Percentiles rank a stretch among this genome's conserved stretches.
Conservation (phyloP, 2,113 vertebrate species). For the Corvus cornix region DNA sequence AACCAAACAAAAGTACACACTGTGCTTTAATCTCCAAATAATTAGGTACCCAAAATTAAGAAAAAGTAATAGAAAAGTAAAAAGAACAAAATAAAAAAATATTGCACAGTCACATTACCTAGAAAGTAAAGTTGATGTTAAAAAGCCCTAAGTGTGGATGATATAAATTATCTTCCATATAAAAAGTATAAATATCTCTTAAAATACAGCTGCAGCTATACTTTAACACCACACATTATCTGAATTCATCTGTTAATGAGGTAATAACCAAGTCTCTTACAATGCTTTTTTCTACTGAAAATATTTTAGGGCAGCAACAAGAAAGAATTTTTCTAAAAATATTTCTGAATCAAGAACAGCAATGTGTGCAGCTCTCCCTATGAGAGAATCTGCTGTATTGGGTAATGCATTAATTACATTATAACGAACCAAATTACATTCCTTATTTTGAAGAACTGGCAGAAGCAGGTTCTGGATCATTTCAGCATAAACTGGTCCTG, state of each 20-base stretch:
- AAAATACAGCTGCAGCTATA: constrained; percentile 82
- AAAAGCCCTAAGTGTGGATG: constrained; percentile 78
- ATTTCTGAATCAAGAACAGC: constrained; percentile 99
- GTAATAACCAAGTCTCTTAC: constrained; percentile 83
- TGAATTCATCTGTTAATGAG: constrained; percentile 85
- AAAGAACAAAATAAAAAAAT: constrained; percentile 83
- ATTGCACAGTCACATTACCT: constrained; percentile 85
- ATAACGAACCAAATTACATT: constrained; percentile 95
- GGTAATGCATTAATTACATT: constrained; percentile 97
- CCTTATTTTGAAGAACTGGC: constrained; percentile 93
- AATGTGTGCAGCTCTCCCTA: constrained; percentile 97
- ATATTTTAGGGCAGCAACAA: constrained; percentile 96
- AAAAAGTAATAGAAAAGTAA: constrained; percentile 91
- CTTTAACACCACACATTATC: constrained; percentile 78
- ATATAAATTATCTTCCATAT: constrained; percentile 86
- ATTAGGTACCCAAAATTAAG: constrained; percentile 77
- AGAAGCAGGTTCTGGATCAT: constrained; percentile 98
- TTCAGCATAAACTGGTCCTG: constrained; percentile 96
- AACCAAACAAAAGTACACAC: constrained; percentile 52
- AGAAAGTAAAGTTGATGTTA: constrained; percentile 81
- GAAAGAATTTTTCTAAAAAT: constrained; percentile 99
- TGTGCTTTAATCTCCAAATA: constrained; percentile 72
- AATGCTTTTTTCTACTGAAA: constrained; percentile 86
- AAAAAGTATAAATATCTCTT: constrained; percentile 86
- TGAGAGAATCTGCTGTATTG: constrained; percentile 97